These are phyloP conservation scores for Trachops cirrhosus DNA, from an alignment of 2,797 vertebrate species.

Conservation along the genomic window DNA sequence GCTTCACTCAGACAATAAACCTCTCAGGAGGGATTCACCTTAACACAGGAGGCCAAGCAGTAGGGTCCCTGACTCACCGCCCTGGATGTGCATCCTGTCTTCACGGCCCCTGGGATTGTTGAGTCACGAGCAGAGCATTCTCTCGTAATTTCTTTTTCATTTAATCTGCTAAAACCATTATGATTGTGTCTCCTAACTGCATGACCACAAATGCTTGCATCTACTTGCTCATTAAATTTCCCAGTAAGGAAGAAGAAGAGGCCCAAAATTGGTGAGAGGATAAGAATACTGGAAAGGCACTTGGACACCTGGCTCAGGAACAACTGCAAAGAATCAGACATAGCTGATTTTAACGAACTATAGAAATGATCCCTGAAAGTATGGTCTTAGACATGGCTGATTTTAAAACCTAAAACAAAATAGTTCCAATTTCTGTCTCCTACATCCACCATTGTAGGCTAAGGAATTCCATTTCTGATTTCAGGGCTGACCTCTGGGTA, in stretches of 20 bases:
- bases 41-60: neutral
- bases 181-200: neutral
- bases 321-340: neutral
- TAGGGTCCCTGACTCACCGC: rapidly evolving
- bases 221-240: conserved; percentile 53
- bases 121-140: neutral
- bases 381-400: neutral
- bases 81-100: neutral
- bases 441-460: neutral
- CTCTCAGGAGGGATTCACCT: neutral
- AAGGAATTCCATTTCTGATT: neutral
- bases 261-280: neutral
- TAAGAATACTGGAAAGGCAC: neutral
- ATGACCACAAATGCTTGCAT: conserved; percentile 9
- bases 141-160: neutral
- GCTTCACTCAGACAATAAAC: neutral
- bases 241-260: neutral
- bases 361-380: too few species aligned
- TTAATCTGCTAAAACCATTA: conserved; percentile 63
- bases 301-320: neutral
- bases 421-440: neutral
- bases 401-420: neutral
- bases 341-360: neutral
- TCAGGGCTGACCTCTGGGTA: neutral
- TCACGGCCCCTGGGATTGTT: neutral